Evolutionary conservation across 1,140 invertebrate genomes (phyloP), one percentile per base, ranked within the genome.

Genomic region (Lordiphosa mommai): DNA sequence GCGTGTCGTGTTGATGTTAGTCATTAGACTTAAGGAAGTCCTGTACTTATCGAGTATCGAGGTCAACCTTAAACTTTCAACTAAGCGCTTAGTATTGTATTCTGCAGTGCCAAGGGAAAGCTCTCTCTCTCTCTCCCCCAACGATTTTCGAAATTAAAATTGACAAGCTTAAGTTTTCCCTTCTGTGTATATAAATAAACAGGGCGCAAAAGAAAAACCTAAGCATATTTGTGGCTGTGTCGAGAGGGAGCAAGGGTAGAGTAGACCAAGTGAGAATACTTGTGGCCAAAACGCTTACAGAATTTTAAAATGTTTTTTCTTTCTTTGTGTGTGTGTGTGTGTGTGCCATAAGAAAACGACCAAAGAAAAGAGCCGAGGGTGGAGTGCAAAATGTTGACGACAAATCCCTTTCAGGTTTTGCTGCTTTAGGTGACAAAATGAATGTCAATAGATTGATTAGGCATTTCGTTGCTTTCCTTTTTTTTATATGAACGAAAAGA

Each of bases 141-240:
- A 38, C 49, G 49, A 61, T 72, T 36, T 61, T 38, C 52, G 33
- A 79, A 79, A 79, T 77, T 59, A 72, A 72, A 77, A 67, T 61
- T 59, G 72, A 74, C 72, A 76, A 57, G 55, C 53, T 59, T 34
- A 55, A 49, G 40, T n/a, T 17, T 49, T 16, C 17, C 40, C 27
- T 34, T 20, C 34, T 47, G 46, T 61, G 41, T 64, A 37, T 53
- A 71, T 52, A 59, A 66, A 61, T 72, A 72, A 65, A 59, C 69
- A 34, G 47, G 61, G 52, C 55, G 63, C 57, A 73, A 63, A 73
- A 58, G 70, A 65, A 65, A 53, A 65, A 58, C 37, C 29, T 27
- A 27, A 27, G 2, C 23, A 27, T 27, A 27, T 27, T 27, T 27
- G 23, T 27, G 23, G 23, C 23, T 7, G 23, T 5, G 23, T 5